Percentiles rank a stretch among this genome's conserved stretches.
phyloP scores from a whole-genome alignment of 1,140 invertebrate species.

The Planococcus citri region DNA sequence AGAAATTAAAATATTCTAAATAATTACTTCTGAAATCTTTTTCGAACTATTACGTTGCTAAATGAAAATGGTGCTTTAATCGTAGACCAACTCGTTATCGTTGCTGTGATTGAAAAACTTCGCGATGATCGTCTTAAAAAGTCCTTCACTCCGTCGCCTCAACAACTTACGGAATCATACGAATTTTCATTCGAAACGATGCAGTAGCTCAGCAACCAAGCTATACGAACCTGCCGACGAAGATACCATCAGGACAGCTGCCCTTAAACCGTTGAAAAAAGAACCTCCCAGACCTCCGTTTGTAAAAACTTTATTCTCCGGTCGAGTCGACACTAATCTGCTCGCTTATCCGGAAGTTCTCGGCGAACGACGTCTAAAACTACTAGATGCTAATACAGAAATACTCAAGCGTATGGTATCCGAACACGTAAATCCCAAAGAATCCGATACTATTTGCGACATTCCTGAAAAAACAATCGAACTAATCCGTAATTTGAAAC shows the following conservation, averaged over 20 bases:
- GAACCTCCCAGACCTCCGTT: slow-evolving; percentile 30
- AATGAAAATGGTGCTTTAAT: no score
- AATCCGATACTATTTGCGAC: background rate
- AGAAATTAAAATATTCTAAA: no score
- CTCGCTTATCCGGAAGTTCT: slow-evolving; percentile 39
- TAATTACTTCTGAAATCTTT: no score
- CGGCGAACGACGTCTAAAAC: slow-evolving; percentile 41
- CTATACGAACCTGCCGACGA: background rate
- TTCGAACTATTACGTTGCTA: no score
- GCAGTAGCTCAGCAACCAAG: background rate
- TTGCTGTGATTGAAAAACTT: background rate
- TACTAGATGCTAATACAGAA: slow-evolving; percentile 32
- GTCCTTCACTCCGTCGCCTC: background rate
- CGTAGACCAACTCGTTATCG: no score
- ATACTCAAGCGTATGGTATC: slow-evolving; percentile 1
- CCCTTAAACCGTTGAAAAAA: slow-evolving; percentile 11
- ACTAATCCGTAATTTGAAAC: background rate
- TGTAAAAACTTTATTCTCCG: slow-evolving; percentile 32
- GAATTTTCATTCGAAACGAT: background rate
- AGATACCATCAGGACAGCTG: background rate
- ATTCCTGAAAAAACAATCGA: background rate
- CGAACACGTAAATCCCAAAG: background rate
- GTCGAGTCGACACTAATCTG: slow-evolving; percentile 32
- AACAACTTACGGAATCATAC: background rate
- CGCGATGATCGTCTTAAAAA: background rate